These are phyloP conservation scores for Tenualosa thibaudeaui DNA, from an alignment of 2,797 vertebrate species.

Conservation along the genomic window DNA sequence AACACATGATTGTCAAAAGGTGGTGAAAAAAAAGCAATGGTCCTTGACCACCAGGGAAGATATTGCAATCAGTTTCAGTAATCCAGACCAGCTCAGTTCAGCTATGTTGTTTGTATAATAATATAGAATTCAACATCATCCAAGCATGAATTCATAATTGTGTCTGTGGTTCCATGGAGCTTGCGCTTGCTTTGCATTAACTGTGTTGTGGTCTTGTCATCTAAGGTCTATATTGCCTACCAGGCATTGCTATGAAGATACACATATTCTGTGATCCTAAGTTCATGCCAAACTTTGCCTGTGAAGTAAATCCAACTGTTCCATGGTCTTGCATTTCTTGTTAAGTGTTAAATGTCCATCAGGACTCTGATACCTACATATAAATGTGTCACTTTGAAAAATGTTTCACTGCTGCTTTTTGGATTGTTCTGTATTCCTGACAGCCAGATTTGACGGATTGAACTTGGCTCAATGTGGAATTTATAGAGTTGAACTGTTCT, in stretches of 20 bases:
- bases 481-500: neutral
- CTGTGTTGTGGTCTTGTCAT: slow-evolving; percentile 3
- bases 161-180: neutral
- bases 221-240: neutral
- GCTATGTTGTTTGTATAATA: neutral
- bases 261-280: neutral
- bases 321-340: neutral
- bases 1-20: neutral
- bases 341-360: neutral
- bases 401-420: neutral
- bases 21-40: neutral
- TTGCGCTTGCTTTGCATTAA: neutral
- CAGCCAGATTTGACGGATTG: neutral
- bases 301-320: neutral
- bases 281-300: neutral
- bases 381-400: slow-evolving; percentile 10
- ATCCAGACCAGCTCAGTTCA: neutral
- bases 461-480: slow-evolving; percentile 16
- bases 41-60: neutral
- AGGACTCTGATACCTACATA: neutral
- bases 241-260: neutral
- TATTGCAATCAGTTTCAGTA: neutral
- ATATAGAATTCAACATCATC: neutral
- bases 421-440: neutral
- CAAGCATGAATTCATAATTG: slow-evolving; percentile 1